Evolutionary conservation across 2,888 invertebrate genomes (phyloP).

Genomic region (Hirtodrosophila trivittata): DNA sequence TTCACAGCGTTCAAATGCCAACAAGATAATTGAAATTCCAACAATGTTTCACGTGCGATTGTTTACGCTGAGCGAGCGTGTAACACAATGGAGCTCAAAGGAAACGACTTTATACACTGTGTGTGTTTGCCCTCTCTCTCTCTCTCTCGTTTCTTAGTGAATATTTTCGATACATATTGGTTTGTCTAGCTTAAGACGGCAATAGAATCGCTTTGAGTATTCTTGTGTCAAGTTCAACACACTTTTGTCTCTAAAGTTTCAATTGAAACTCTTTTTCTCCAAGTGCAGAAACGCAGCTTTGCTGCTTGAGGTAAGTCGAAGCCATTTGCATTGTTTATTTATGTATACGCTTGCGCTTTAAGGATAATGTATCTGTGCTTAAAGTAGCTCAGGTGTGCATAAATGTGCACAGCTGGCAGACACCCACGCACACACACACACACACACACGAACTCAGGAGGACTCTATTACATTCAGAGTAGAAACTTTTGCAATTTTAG

Average conservation of each 20-base stretch:
- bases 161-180: no score
- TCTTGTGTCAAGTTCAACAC: background rate
- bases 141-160: no score
- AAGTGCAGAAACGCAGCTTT: background rate
- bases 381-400: conserved; percentile 28
- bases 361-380: conserved; percentile 25
- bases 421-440: conserved; percentile 2
- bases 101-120: conserved; percentile 12
- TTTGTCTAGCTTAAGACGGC: no score
- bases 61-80: conserved; percentile 34
- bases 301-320: background rate
- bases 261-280: conserved; percentile 10
- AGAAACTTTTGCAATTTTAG: conserved; percentile 58
- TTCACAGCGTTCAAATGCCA: conserved; percentile 27
- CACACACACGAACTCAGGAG: background rate
- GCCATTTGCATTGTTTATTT: conserved; percentile 45
- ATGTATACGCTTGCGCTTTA: conserved; percentile 27
- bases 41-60: conserved; percentile 48
- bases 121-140: background rate
- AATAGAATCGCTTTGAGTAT: no score
- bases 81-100: conserved; percentile 3
- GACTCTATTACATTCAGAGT: conserved; percentile 45
- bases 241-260: background rate
- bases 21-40: conserved; percentile 59
- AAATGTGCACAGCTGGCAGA: conserved; percentile 18